Evolutionary conservation across 53 echinoderm and acorn worm genomes (phyloP), one percentile per base, ranked within the genome.

Genomic region (Paracentrotus lividus): DNA sequence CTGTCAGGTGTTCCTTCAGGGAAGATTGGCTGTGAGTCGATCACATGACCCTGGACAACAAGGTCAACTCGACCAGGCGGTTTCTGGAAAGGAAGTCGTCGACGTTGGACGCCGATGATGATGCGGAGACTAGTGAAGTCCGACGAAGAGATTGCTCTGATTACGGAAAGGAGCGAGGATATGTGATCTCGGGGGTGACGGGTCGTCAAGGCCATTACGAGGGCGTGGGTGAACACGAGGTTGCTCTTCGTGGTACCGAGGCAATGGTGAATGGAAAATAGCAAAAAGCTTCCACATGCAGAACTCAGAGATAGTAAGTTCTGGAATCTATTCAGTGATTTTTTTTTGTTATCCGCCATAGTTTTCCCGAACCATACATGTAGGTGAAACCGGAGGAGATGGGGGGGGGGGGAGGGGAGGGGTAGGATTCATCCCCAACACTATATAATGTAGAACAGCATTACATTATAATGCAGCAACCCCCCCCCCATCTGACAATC

Each of bases 191-290:
- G 98, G 98, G 0, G 98, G 97, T 34, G 95, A 93, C 49, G 98
- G 12, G 93, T 93, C 27, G 93, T 94, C 78, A 96, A 92, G n/a
- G 98, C 96, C 18, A 26, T 96, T 86, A 86, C 54, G 96, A 90
- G 32, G 98, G 98, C 10, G 96, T 96, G 4, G 68, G 96, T 40
- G 98, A 98, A 92, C 77, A 96, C 85, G 96, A 97, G 69, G 95
- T 98, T 43, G 96, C 96, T 2, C 93, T 97, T 40, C 91, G 81
- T 16, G 94, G 93, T 2, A 95, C 94, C 0, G 90, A 93, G 51
- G 95, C 97, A 4, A 98, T 98, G 97, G 97, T 97, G 20, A 49
- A n/a, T n/a, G 90, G 72, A 97, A 98, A 90, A 98, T 98, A 31
- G 98, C 97, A 4, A 94, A 60, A 47, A 86, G 93, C 18, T 94